Conservation (phyloP, 2,797 vertebrate species). For the Cryptoblepharus egeriae region DNA sequence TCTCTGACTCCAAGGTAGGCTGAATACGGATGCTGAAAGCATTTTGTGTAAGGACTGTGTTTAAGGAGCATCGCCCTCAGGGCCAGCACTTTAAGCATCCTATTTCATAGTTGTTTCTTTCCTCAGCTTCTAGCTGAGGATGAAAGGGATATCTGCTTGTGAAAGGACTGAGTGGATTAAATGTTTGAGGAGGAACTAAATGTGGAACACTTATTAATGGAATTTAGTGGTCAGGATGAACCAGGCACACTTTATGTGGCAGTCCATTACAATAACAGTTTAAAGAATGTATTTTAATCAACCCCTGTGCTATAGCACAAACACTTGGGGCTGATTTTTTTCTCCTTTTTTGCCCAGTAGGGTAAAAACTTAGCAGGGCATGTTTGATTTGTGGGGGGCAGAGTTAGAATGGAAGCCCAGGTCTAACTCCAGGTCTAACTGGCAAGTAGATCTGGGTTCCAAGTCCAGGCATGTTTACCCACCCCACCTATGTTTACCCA, state of each 20-base stretch:
- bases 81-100: conserved; percentile 13
- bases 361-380: background rate
- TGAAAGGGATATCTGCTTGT: background rate
- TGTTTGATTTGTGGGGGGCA: background rate
- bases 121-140: background rate
- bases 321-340: too few species aligned
- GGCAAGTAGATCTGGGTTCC: too few species aligned
- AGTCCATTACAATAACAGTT: background rate
- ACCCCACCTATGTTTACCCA: too few species aligned
- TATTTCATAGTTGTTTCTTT: conserved; percentile 8
- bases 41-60: conserved; percentile 25
- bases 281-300: background rate
- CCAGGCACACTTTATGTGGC: background rate
- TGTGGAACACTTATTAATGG: background rate
- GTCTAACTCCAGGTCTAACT: too few species aligned
- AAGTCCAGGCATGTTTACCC: too few species aligned
- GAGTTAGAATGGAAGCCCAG: too few species aligned
- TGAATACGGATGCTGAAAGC: conserved; percentile 14
- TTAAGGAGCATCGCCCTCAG: background rate
- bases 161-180: background rate
- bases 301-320: background rate
- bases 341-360: background rate
- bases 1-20: conserved; percentile 11
- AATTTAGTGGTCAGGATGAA: background rate
- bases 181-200: background rate